Evolutionary conservation across 2,888 invertebrate genomes (phyloP).

Genomic region (Morpho achilles): DNA sequence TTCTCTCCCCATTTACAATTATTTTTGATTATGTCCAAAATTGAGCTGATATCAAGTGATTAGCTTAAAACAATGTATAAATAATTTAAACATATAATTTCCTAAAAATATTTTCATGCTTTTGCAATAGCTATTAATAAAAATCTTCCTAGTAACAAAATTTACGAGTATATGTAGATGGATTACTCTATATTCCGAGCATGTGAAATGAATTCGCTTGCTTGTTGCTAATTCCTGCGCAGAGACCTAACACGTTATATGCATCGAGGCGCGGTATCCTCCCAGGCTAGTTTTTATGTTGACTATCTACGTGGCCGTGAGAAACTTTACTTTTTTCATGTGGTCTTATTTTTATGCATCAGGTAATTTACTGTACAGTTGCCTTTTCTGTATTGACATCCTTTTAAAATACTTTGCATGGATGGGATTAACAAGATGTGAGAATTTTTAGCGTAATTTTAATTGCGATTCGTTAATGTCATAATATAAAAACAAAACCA

Average conservation of each 20-base stretch:
- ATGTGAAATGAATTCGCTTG: slow-evolving; percentile 24
- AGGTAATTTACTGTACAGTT: slow-evolving; percentile 6
- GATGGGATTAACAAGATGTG: too few relatives aligned
- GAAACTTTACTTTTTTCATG: slow-evolving; percentile 36
- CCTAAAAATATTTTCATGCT: not conserved
- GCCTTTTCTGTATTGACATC: not conserved
- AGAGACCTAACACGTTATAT: slow-evolving; percentile 24
- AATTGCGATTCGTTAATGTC: too few relatives aligned
- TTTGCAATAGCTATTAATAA: slow-evolving; percentile 1
- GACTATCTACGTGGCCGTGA: slow-evolving; percentile 61
- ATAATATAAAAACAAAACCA: too few relatives aligned
- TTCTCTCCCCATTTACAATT: too few relatives aligned
- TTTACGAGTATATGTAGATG: not conserved
- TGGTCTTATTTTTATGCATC: slow-evolving; percentile 8
- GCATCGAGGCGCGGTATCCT: slow-evolving; percentile 50
- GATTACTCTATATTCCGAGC: slow-evolving; percentile 18
- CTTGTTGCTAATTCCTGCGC: slow-evolving; percentile 22
- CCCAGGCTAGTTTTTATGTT: slow-evolving; percentile 53
- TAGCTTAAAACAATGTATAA: too few relatives aligned
- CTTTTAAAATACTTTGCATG: slow-evolving; percentile 7
- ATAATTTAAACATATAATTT: too few relatives aligned
- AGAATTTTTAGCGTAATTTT: too few relatives aligned
- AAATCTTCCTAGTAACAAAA: not conserved
- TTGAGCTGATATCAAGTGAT: too few relatives aligned
- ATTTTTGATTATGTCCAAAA: too few relatives aligned